phyloP scores from a whole-genome alignment of 2,888 invertebrate species.

The Eudemis profundana region DNA sequence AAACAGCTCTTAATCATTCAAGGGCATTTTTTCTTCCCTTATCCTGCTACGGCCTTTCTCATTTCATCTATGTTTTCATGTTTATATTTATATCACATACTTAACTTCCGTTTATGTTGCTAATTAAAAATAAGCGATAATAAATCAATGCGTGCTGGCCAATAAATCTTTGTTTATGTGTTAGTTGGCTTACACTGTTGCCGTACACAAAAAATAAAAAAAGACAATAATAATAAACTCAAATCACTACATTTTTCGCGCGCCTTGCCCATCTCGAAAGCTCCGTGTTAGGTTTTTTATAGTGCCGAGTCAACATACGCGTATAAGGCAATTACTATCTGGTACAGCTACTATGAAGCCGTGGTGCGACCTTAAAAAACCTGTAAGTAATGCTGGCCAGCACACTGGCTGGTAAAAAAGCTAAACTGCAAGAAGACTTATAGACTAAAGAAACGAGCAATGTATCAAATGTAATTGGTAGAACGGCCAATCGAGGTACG shows the following conservation, averaged over 20 bases:
- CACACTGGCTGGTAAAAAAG: conserved; percentile 31
- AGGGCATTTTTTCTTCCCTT: no score
- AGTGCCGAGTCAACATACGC: conserved; percentile 52
- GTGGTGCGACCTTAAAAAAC: conserved; percentile 59
- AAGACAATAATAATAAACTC: conserved; percentile 13
- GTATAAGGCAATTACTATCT: conserved; percentile 66
- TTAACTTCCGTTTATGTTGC: no score
- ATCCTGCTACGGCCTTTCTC: no score
- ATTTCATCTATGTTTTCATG: no score
- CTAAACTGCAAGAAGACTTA: conserved; percentile 19
- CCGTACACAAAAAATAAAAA: not conserved
- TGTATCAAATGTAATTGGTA: conserved; percentile 40
- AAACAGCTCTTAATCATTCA: no score
- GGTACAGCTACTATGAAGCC: conserved; percentile 63
- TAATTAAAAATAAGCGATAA: no score
- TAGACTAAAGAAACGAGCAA: conserved; percentile 25
- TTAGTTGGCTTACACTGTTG: not conserved
- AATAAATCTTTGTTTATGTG: no score
- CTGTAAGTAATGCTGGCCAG: conserved; percentile 50
- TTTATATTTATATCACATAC: no score
- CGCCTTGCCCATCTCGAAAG: conserved; percentile 27
- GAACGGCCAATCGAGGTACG: conserved; percentile 30
- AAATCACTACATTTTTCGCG: conserved; percentile 26
- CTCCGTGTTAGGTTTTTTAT: conserved; percentile 59
- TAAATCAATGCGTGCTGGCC: no score